Percentiles rank a stretch among this genome's conserved stretches.
phyloP scores from a whole-genome alignment of 2,888 invertebrate genomes.

The Gnatocerus cornutus region DNA sequence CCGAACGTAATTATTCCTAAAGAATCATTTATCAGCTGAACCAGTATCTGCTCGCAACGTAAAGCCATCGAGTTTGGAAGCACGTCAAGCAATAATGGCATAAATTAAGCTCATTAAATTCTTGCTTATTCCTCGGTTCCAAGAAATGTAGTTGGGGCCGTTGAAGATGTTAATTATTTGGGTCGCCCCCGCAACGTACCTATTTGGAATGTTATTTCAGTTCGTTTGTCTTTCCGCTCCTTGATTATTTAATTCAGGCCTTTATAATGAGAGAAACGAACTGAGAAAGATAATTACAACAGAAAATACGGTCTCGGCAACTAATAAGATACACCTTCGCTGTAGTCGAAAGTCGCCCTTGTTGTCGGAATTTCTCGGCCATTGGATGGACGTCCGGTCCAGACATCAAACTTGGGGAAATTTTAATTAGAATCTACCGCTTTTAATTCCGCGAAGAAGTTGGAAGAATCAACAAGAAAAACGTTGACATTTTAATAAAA shows the following conservation, averaged over 20 bases:
- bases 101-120: slow-evolving; percentile 48
- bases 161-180: slow-evolving; percentile 53
- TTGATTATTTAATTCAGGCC: slow-evolving; percentile 70
- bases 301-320: slow-evolving; percentile 66
- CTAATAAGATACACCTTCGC: slow-evolving; percentile 55
- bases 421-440: slow-evolving; percentile 41
- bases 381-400: slow-evolving; percentile 20
- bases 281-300: slow-evolving; percentile 70
- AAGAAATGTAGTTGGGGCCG: slow-evolving; percentile 44
- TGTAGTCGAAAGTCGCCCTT: slow-evolving; percentile 44
- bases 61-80: slow-evolving; percentile 8
- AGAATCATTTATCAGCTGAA: background rate
- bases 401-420: slow-evolving; percentile 30
- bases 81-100: slow-evolving; percentile 36
- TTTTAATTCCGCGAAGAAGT: slow-evolving; percentile 38
- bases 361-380: slow-evolving; percentile 5
- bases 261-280: slow-evolving; percentile 70
- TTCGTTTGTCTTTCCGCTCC: slow-evolving; percentile 70
- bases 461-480: slow-evolving; percentile 50
- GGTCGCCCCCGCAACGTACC: slow-evolving; percentile 58
- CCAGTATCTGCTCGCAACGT: slow-evolving; percentile 7
- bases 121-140: slow-evolving; percentile 40
- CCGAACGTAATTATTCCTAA: background rate
- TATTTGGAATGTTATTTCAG: slow-evolving; percentile 69
- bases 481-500: slow-evolving; percentile 56